phyloP scores from a whole-genome alignment of 2,113 vertebrate genomes.

The Hippocampus barbouri region DNA sequence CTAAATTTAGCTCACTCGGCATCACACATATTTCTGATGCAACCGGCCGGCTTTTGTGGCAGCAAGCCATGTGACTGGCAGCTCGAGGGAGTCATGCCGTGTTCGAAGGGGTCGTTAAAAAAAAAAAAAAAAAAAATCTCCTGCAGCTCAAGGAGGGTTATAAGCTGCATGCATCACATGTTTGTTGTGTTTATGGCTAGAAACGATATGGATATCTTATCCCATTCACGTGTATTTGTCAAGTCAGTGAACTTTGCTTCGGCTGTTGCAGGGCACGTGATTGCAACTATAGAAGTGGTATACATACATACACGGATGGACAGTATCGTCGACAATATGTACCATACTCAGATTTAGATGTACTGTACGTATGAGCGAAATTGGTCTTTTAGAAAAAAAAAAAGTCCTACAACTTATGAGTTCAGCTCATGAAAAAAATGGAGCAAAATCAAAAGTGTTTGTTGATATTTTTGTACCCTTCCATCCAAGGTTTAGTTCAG shows the following conservation, averaged over 20 bases:
- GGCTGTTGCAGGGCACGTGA: background rate
- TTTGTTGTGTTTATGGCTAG: slow-evolving; percentile 7
- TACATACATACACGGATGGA: too few species aligned
- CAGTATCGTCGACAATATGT: too few species aligned
- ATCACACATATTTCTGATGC: slow-evolving; percentile 62
- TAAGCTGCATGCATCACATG: background rate
- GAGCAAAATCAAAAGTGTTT: too few species aligned
- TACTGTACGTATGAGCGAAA: too few species aligned
- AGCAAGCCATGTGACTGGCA: slow-evolving; percentile 33
- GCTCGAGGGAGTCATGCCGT: background rate
- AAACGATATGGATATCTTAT: slow-evolving; percentile 12
- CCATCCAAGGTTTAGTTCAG: too few species aligned
- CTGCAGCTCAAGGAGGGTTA: background rate
- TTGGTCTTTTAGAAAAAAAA: too few species aligned
- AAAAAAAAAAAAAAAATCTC: background rate
- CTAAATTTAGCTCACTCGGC: slow-evolving; percentile 61
- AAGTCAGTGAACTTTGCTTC: slow-evolving; percentile 40
- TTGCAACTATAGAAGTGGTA: background rate
- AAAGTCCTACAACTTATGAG: too few species aligned
- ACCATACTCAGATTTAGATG: too few species aligned
- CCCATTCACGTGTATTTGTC: slow-evolving; percentile 3
- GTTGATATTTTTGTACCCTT: too few species aligned
- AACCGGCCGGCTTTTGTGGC: slow-evolving; percentile 33
- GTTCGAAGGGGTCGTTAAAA: background rate
- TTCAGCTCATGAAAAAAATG: too few species aligned